phyloP scores from a whole-genome alignment of 2,888 invertebrate species.

The Torymus texanus region DNA sequence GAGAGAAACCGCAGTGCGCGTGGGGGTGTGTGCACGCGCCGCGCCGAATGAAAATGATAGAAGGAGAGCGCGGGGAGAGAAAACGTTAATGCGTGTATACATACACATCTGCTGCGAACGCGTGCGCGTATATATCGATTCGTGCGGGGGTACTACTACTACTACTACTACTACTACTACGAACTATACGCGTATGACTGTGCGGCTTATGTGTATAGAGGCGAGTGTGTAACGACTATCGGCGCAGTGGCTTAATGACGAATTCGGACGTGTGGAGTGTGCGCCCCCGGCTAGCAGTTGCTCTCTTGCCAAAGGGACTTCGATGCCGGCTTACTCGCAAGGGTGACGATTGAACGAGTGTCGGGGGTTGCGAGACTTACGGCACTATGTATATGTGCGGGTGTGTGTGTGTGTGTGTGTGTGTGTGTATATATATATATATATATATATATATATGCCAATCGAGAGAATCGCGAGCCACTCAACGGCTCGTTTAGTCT shows the following conservation, averaged over 20 bases:
- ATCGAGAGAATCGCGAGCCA: too few species aligned
- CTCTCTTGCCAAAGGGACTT: conserved; percentile 10
- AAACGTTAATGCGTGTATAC: conserved; percentile 37
- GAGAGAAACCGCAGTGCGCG: conserved; percentile 6
- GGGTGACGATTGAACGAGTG: conserved; percentile 24
- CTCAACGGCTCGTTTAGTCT: too few species aligned
- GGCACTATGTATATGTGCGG: not conserved
- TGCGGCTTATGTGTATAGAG: not conserved
- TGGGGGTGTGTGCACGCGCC: conserved; percentile 30
- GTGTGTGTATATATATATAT: too few species aligned
- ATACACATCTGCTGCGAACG: conserved; percentile 34
- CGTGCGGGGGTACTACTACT: conserved; percentile 1
- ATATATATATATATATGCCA: too few species aligned
- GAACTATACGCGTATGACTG: not conserved
- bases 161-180: not conserved
- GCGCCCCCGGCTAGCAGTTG: not conserved
- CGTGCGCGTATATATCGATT: conserved; percentile 38
- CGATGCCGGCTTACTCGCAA: not conserved
- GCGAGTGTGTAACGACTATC: conserved; percentile 23
- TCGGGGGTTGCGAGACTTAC: conserved; percentile 4
- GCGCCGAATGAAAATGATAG: conserved; percentile 24
- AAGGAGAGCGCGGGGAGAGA: conserved; percentile 42
- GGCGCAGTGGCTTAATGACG: conserved; percentile 35
- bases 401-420: not conserved
- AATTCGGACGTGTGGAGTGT: conserved; percentile 20